Evolutionary conservation across 2,888 invertebrate genomes (phyloP).

Genomic region (Ariolimax columbianus): DNA sequence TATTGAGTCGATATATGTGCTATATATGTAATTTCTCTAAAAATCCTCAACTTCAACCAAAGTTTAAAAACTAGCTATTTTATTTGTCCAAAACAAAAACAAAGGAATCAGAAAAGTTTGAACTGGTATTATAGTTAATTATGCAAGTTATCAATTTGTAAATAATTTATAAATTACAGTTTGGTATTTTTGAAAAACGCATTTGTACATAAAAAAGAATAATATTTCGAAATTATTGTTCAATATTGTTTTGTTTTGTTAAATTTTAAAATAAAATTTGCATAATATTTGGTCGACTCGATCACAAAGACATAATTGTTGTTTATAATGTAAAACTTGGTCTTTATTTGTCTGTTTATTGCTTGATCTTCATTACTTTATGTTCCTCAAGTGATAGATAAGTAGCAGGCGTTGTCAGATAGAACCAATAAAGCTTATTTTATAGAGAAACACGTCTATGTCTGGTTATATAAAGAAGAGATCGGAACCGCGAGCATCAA

Average conservation of each 20-base stretch:
- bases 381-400: not conserved
- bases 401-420: not conserved
- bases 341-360: not conserved
- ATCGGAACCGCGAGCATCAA: conserved; percentile 56
- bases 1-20: too few relatives aligned
- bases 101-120: too few relatives aligned
- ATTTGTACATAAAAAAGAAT: too few relatives aligned
- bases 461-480: conserved; percentile 5
- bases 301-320: conserved; percentile 2
- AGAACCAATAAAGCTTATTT: not conserved
- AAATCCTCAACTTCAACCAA: too few relatives aligned
- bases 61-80: too few relatives aligned
- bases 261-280: not conserved
- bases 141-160: too few relatives aligned
- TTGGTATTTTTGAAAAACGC: too few relatives aligned
- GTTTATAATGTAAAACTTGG: not conserved
- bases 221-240: too few relatives aligned
- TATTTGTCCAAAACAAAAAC: too few relatives aligned
- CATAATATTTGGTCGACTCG: not conserved
- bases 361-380: not conserved
- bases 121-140: too few relatives aligned
- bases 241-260: not conserved
- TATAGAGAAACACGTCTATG: not conserved
- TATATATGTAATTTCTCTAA: too few relatives aligned
- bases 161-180: too few relatives aligned